Conservation (phyloP, 2,888 invertebrate genomes). For the Euclidia mi region DNA sequence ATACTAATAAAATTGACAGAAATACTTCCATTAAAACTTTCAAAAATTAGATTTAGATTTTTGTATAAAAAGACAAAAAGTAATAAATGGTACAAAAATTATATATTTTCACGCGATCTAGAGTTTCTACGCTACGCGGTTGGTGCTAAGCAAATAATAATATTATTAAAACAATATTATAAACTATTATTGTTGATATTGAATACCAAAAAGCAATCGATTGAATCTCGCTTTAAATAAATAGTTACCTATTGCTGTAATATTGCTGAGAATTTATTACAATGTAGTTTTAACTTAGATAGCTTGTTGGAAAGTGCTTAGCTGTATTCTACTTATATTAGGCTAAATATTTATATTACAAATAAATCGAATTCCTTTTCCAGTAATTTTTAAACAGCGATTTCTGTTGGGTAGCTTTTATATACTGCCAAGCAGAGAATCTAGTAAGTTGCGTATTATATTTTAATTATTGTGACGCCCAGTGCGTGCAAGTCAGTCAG, state of each 20-base stretch:
- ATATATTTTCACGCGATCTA: constrained; percentile 31
- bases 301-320: constrained; percentile 30
- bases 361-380: too few species aligned
- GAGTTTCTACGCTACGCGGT: constrained; percentile 64
- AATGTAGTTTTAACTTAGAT: constrained; percentile 20
- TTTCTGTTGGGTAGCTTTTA: too few species aligned
- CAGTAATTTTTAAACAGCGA: too few species aligned
- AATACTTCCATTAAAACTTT: constrained; percentile 41
- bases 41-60: constrained; percentile 44
- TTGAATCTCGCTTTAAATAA: constrained; percentile 60
- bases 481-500: too few species aligned
- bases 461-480: too few species aligned
- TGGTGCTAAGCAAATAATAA: constrained; percentile 70
- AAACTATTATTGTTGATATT: constrained; percentile 20
- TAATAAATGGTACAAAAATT: constrained; percentile 47
- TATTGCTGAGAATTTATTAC: constrained; percentile 36
- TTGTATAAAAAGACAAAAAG: constrained; percentile 42
- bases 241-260: constrained; percentile 63
- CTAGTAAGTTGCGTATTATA: too few species aligned
- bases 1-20: constrained; percentile 16
- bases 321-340: constrained; percentile 10
- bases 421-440: too few species aligned
- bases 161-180: constrained; percentile 49
- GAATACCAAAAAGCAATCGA: constrained; percentile 68
- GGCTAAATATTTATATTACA: too few species aligned